Conservation (phyloP, 2,888 invertebrate species). For the Oscheius sp. region DNA sequence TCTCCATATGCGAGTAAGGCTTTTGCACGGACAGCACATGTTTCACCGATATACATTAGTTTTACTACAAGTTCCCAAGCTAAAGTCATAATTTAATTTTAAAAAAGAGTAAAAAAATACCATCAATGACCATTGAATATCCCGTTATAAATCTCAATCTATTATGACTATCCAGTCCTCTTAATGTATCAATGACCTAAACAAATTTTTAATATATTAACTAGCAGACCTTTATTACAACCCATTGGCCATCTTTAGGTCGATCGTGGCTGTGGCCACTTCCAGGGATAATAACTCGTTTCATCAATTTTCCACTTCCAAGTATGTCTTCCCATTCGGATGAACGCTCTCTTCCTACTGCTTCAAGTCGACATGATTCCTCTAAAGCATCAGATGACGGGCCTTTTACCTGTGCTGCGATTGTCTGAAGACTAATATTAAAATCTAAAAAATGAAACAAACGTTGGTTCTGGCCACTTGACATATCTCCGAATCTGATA, state of each 20-base stretch:
- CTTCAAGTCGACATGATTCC: conserved; percentile 37
- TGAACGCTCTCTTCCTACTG: neutral
- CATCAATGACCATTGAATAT: conserved; percentile 45
- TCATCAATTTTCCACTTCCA: conserved; percentile 36
- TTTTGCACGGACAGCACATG: conserved; percentile 28
- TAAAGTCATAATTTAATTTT: too few species aligned
- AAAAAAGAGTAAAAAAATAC: conserved; percentile 27
- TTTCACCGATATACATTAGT: conserved; percentile 42
- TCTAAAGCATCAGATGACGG: conserved; percentile 41
- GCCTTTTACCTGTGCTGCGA: conserved; percentile 38
- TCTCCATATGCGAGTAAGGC: conserved; percentile 40
- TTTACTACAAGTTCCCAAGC: conserved; percentile 46
- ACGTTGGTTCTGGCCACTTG: conserved; percentile 33
- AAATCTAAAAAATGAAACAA: neutral
- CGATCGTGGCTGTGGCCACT: conserved; percentile 12
- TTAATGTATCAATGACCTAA: conserved; percentile 29
- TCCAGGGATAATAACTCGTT: conserved; percentile 29
- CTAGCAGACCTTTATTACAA: conserved; percentile 31
- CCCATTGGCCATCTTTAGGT: conserved; percentile 37
- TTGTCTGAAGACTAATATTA: conserved; percentile 24
- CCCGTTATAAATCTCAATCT: conserved; percentile 35
- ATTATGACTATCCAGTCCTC: conserved; percentile 31
- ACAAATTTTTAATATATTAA: neutral
- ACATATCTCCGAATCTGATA: conserved; percentile 38
- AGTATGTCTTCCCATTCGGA: conserved; percentile 43